Evolutionary conservation across 1,140 invertebrate genomes (phyloP).

Genomic region (Pararge aegeria): DNA sequence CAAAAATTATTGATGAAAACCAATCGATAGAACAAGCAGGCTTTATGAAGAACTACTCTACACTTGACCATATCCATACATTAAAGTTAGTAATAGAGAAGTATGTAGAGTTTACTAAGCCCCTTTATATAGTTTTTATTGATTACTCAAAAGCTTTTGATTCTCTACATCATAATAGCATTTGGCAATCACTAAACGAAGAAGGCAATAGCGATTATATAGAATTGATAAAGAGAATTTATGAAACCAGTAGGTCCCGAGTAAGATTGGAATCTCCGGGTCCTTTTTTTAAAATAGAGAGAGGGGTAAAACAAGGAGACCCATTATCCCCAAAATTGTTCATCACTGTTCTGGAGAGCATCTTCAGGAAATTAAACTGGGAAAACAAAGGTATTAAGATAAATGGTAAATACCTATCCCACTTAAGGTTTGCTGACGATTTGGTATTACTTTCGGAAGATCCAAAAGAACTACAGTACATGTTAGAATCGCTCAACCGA

Average conservation of each 20-base stretch:
- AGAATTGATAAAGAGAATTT: not conserved
- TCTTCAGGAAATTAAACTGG: no score
- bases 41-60: constrained; percentile 12
- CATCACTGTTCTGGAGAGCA: no score
- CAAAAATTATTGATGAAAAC: constrained; percentile 14
- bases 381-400: no score
- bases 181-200: not conserved
- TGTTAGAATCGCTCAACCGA: no score
- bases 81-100: constrained; percentile 1
- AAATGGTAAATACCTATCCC: no score
- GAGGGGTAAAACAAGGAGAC: no score
- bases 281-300: no score
- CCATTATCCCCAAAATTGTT: no score
- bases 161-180: not conserved
- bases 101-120: not conserved
- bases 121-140: not conserved
- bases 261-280: not conserved
- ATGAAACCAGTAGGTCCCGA: not conserved
- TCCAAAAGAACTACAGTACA: no score
- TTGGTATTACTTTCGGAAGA: no score
- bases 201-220: not conserved
- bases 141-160: constrained; percentile 9
- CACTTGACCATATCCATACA: no score
- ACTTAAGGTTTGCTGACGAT: no score
- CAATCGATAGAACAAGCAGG: constrained; percentile 29